phyloP scores from a whole-genome alignment of 1,140 invertebrate species.

The Tetramorium simillimum region DNA sequence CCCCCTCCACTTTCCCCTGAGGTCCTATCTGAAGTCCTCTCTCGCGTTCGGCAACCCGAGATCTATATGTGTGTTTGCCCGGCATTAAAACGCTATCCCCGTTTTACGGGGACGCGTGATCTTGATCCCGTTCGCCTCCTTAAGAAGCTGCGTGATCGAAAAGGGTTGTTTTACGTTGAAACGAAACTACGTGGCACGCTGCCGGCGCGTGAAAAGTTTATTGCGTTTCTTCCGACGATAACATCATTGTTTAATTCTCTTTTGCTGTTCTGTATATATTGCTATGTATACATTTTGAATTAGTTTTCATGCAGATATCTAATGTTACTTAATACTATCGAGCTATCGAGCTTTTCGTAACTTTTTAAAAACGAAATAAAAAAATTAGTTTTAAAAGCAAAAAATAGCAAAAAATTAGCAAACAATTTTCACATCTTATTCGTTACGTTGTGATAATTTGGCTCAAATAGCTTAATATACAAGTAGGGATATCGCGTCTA shows the following conservation, averaged over 20 bases:
- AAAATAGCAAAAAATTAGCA: too few relatives aligned
- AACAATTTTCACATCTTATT: too few relatives aligned
- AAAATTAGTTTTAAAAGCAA: too few relatives aligned
- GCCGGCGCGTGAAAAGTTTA: constrained; percentile 13
- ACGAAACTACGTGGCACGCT: constrained; percentile 10
- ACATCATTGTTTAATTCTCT: constrained; percentile 10
- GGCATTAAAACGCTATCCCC: constrained; percentile 72
- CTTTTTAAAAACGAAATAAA: too few relatives aligned
- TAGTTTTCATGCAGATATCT: neutral
- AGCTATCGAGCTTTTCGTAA: too few relatives aligned
- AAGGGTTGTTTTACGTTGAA: constrained; percentile 23
- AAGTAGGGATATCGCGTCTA: too few relatives aligned
- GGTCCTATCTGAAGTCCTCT: constrained; percentile 38
- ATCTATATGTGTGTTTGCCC: constrained; percentile 68
- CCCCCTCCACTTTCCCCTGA: constrained; percentile 14
- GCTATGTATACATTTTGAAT: neutral
- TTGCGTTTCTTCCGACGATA: neutral
- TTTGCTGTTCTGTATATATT: neutral
- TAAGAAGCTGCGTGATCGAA: constrained; percentile 61
- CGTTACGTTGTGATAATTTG: too few relatives aligned
- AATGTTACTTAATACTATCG: too few relatives aligned
- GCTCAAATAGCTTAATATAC: too few relatives aligned
- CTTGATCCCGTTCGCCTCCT: constrained; percentile 56
- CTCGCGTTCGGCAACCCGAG: constrained; percentile 51
- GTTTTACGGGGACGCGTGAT: constrained; percentile 68